Evolutionary conservation across 2,888 invertebrate genomes (phyloP).

Genomic region (Cacoxenus indagator): DNA sequence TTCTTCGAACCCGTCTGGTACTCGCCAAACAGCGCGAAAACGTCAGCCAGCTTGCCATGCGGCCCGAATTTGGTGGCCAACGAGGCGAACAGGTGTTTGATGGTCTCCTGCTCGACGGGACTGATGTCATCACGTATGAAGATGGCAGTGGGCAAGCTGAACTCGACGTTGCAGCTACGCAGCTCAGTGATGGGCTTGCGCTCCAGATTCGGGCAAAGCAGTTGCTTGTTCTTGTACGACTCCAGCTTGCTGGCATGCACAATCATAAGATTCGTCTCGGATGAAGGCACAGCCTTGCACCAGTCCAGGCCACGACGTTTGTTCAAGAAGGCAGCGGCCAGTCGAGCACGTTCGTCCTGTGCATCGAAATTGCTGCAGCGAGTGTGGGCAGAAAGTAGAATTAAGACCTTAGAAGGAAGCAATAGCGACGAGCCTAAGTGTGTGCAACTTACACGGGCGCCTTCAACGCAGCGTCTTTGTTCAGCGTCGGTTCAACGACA

Average conservation of each 20-base stretch:
- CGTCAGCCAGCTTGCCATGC: slow-evolving; percentile 62
- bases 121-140: slow-evolving; percentile 58
- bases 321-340: slow-evolving; percentile 66
- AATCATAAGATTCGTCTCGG: slow-evolving; percentile 58
- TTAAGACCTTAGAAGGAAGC: not conserved
- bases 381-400: not conserved
- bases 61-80: slow-evolving; percentile 66
- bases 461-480: slow-evolving; percentile 55
- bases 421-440: not conserved
- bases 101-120: slow-evolving; percentile 64
- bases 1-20: slow-evolving; percentile 59
- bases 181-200: slow-evolving; percentile 65
- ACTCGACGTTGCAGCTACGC: slow-evolving; percentile 66
- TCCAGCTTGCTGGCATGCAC: slow-evolving; percentile 61
- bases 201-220: slow-evolving; percentile 65
- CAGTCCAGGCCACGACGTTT: slow-evolving; percentile 59
- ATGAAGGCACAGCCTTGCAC: slow-evolving; percentile 54
- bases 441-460: slow-evolving; percentile 60
- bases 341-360: slow-evolving; percentile 55
- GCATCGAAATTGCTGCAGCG: slow-evolving; percentile 59
- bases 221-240: slow-evolving; percentile 61
- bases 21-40: slow-evolving; percentile 67
- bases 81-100: slow-evolving; percentile 65
- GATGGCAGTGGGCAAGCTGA: slow-evolving; percentile 62
- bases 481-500: slow-evolving; percentile 60